A percentile compares a stretch with the other conserved stretches of the same genome.
Conservation (phyloP, 1,140 invertebrate species). For the Drosophila pseudoananassae region DNA sequence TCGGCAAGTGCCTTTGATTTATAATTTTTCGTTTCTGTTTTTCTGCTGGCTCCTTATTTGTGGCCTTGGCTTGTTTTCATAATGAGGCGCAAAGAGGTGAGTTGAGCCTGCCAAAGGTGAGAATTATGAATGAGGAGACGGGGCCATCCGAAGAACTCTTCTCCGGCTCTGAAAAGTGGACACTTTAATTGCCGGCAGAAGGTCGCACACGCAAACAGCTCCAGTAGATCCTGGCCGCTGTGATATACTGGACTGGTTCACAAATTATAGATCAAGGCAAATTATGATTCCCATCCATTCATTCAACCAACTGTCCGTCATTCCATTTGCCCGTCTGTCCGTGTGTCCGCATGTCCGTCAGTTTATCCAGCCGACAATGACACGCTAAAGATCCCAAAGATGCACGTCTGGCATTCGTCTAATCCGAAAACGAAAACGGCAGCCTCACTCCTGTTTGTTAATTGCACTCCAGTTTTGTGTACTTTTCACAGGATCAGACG, state of each 20-base stretch:
- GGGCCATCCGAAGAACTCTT: conserved; percentile 4
- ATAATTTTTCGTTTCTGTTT: conserved; percentile 21
- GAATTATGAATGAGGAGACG: conserved; percentile 43
- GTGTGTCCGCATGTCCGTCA: neutral
- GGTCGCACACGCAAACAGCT: conserved; percentile 51
- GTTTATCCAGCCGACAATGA: conserved; percentile 48
- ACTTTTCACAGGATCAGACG: conserved; percentile 75
- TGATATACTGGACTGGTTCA: conserved; percentile 12
- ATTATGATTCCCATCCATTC: conserved; percentile 41
- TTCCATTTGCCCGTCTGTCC: no score
- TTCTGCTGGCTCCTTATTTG: neutral
- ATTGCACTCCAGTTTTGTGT: conserved; percentile 75
- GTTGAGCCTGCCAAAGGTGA: conserved; percentile 17
- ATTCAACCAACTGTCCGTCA: neutral
- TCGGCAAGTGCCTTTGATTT: conserved; percentile 67
- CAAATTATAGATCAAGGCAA: conserved; percentile 49
- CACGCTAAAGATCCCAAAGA: conserved; percentile 55
- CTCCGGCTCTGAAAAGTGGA: conserved; percentile 27
- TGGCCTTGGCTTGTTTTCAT: conserved; percentile 48
- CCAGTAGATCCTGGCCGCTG: neutral
- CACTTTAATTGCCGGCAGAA: conserved; percentile 66
- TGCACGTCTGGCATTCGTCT: conserved; percentile 12
- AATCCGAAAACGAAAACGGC: conserved; percentile 40
- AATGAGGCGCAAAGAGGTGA: conserved; percentile 52
- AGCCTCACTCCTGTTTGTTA: conserved; percentile 81